Base-by-base conservation (phyloP, 2,797 vertebrate genomes). In the Mus minutoides region DNA sequence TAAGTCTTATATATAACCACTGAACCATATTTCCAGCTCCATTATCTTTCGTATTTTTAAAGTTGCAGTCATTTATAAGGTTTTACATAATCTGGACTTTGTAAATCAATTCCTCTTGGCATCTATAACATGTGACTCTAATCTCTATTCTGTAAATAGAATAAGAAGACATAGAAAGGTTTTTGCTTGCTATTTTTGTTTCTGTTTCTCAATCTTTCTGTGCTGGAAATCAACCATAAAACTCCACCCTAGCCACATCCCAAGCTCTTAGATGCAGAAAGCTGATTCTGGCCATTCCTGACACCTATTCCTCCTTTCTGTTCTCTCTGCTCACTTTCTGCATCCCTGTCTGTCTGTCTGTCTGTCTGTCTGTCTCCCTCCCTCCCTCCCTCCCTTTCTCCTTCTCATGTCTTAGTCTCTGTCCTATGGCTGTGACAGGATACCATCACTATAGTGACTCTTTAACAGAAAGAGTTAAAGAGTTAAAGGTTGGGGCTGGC, bases 1-100 rank as follows among this genome's bases (percentile, higher is more conserved):
- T 73, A 6, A 43, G 24, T 73, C 24, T 12, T 87, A 24, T 73
- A 17, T n/a, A 13, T 88, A 73, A 8, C 52, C 24, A 43, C 5
- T 13, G 24, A 56, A 19, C 40, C 67, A 73, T 73, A 26, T 88
- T 4, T 56, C n/a, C n/a, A 31, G 14, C 9, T 86, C 83, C 21
- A n/a, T 5, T 69, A 49, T n/a, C 83, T n/a, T n/a, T 71, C 62
- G 49, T 56, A 1, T 29, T 43, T 22, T 54, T 75, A 73, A 95
- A 80, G 64, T 60, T 67, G 9, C 24, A 40, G 49, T 6, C 58
- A 87, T 46, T 73, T 93, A 2, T 71, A 82, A 84, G 82, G 76
- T 86, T 94, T 75, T 90, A 40, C 17, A 78, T 49, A 37, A 12
- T 95, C 71, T 92, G 54, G 16, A 69, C 54, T 80, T 67, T 77